Percentiles rank a stretch among this genome's conserved stretches.
phyloP scores from a whole-genome alignment of 2,113 vertebrate species.

The Bufo gargarizans region DNA sequence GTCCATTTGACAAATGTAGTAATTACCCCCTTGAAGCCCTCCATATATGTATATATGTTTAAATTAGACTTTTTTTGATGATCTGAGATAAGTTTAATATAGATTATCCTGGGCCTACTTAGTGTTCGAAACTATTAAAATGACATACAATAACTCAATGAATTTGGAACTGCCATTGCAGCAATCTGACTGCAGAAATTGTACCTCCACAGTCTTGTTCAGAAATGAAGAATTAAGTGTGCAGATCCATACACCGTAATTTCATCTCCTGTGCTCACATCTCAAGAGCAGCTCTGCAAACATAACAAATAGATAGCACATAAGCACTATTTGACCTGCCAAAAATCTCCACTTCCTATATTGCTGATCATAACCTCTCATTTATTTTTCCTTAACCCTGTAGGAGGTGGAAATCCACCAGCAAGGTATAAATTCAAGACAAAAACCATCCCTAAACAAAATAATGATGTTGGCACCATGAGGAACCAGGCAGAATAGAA shows the following conservation, averaged over 20 bases:
- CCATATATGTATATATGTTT: background rate
- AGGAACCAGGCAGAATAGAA: conserved; percentile 20
- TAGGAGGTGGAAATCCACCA: background rate
- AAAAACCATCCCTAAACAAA: conserved; percentile 24
- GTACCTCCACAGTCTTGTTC: conserved; percentile 36
- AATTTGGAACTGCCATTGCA: background rate
- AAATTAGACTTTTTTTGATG: background rate
- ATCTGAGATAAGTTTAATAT: background rate
- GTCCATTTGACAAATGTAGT: background rate
- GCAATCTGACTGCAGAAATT: conserved; percentile 36
- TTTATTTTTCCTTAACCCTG: conserved; percentile 33
- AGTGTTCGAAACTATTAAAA: conserved; percentile 17
- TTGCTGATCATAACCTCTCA: background rate
- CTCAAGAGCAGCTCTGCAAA: conserved; percentile 19
- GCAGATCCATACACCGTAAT: conserved; percentile 35
- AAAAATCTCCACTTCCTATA: conserved; percentile 22
- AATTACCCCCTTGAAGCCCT: background rate
- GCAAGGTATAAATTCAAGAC: background rate
- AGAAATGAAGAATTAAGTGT: conserved; percentile 25
- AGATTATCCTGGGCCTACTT: background rate
- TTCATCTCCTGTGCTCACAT: conserved; percentile 13
- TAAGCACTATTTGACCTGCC: conserved; percentile 12
- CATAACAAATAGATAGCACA: conserved; percentile 24
- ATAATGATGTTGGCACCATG: conserved; percentile 39
- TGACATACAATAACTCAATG: conserved; percentile 19